These are phyloP conservation scores for Athripsodes cinereus DNA, from an alignment of 2,888 invertebrate genomes.

Conservation along the genomic window DNA sequence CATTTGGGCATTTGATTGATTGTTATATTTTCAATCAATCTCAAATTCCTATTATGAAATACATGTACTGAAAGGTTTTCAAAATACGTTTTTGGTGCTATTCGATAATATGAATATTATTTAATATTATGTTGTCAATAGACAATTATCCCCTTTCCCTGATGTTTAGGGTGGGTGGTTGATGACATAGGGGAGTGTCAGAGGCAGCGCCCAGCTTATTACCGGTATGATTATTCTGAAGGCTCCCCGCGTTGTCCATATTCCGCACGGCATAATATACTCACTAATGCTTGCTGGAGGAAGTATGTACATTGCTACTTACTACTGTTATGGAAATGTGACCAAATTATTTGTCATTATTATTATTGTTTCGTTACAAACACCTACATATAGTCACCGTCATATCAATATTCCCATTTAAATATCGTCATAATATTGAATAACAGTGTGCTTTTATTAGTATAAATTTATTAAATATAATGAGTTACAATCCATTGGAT, in stretches of 20 bases:
- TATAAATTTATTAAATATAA: no score
- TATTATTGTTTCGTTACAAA: no score
- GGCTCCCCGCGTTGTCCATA: neutral
- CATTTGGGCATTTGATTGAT: no score
- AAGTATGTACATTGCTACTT: neutral
- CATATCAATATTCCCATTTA: no score
- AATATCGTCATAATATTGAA: no score
- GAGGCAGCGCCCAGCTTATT: constrained; percentile 19
- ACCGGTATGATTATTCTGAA: neutral
- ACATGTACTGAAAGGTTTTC: neutral
- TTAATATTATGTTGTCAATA: constrained; percentile 16
- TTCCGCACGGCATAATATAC: neutral
- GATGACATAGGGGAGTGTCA: constrained; percentile 11
- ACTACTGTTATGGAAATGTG: no score
- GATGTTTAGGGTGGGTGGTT: constrained; percentile 1
- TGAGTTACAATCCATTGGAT: no score
- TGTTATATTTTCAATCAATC: neutral
- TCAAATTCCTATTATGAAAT: neutral
- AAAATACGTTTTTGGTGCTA: neutral
- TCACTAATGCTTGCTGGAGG: neutral
- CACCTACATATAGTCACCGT: no score
- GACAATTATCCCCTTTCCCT: constrained; percentile 11
- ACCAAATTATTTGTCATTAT: no score
- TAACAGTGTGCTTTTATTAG: no score
- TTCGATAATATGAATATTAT: neutral